phyloP scores from a whole-genome alignment of 1,140 invertebrate species.

The Lordiphosa stackelbergi region DNA sequence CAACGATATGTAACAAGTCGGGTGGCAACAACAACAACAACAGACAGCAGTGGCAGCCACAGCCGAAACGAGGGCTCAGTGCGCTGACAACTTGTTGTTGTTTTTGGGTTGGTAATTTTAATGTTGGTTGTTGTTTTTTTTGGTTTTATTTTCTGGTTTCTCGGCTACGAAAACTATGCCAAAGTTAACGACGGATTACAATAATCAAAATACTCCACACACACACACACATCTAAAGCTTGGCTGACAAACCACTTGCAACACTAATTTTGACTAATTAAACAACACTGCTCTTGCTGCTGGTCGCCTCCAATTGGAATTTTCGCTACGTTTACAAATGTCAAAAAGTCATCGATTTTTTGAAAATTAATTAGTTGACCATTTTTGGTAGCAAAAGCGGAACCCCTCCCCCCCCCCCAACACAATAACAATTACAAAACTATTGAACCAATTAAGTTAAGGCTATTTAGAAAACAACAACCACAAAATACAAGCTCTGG shows the following conservation, averaged over 20 bases:
- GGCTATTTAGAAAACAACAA: slow-evolving; percentile 41
- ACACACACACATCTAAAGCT: slow-evolving; percentile 4
- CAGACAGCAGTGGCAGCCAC: slow-evolving; percentile 11
- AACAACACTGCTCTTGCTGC: slow-evolving; percentile 18
- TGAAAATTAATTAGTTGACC: slow-evolving; percentile 22
- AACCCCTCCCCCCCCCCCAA: too few relatives aligned
- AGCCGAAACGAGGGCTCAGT: slow-evolving; percentile 25
- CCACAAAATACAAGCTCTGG: slow-evolving; percentile 7
- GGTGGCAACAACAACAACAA: slow-evolving; percentile 48
- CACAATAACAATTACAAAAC: slow-evolving; percentile 60
- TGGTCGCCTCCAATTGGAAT: slow-evolving; percentile 8
- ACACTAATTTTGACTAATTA: slow-evolving; percentile 45
- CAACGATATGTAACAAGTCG: slow-evolving; percentile 69
- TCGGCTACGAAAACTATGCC: slow-evolving; percentile 60
- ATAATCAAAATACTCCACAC: slow-evolving; percentile 47
- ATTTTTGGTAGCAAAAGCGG: slow-evolving; percentile 55
- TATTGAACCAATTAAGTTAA: slow-evolving; percentile 69
- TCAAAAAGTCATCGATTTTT: slow-evolving; percentile 18
- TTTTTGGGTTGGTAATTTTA: slow-evolving; percentile 59
- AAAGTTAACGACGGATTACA: slow-evolving; percentile 69
- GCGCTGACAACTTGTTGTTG: slow-evolving; percentile 44
- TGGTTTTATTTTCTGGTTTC: slow-evolving; percentile 59
- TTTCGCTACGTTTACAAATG: slow-evolving; percentile 12
- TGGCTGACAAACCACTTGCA: slow-evolving; percentile 34
- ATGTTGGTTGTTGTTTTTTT: slow-evolving; percentile 33